Percentiles rank a stretch among this genome's conserved stretches.
Conservation (phyloP, 2,797 vertebrate genomes). For the Limosa lapponica region DNA sequence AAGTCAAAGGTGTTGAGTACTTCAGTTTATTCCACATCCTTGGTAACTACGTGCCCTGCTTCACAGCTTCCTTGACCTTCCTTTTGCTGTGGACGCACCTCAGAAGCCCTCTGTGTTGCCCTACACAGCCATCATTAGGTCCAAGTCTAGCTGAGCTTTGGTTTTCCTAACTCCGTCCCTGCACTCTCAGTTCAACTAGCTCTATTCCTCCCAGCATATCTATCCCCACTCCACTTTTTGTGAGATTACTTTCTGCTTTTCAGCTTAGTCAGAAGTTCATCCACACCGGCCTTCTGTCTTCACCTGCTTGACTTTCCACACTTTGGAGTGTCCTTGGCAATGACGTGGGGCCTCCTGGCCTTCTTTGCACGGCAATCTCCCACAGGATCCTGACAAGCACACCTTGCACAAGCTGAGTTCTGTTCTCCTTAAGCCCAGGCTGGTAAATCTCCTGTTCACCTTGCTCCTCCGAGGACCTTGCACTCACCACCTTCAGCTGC, state of each 20-base stretch:
- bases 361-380: neutral
- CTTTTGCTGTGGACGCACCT: neutral
- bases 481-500: neutral
- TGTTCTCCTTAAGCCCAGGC: neutral
- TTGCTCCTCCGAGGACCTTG: neutral
- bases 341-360: neutral
- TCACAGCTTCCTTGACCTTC: neutral
- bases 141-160: neutral
- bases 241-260: neutral
- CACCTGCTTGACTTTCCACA: neutral
- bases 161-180: neutral
- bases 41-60: neutral
- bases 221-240: neutral
- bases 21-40: neutral
- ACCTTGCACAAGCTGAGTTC: neutral
- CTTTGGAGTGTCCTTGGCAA: neutral
- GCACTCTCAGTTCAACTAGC: neutral
- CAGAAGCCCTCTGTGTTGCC: neutral
- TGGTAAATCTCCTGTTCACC: neutral
- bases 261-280: neutral
- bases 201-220: neutral
- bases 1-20: neutral
- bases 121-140: neutral
- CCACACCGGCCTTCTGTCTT: fast-evolving
- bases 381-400: neutral